A percentile compares a stretch with the other conserved stretches of the same genome.
phyloP scores from a whole-genome alignment of 2,888 invertebrate species.

The Sisyra nigra region DNA sequence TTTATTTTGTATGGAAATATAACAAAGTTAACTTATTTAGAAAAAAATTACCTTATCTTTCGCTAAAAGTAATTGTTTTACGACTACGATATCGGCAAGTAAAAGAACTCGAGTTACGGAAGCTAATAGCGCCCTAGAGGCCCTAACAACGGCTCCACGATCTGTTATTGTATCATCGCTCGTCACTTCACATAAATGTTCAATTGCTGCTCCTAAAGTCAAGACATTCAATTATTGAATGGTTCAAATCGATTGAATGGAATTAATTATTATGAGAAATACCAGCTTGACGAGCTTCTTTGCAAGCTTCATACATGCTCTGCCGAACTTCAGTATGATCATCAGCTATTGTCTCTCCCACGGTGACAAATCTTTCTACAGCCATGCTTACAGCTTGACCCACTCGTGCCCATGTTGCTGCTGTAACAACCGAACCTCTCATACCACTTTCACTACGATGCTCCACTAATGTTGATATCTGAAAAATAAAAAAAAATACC shows the following conservation, averaged over 20 bases:
- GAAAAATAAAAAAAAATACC: constrained; percentile 19
- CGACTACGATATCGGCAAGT: constrained; percentile 93
- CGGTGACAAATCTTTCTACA: constrained; percentile 93
- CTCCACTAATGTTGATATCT: constrained; percentile 87
- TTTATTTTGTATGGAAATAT: not conserved
- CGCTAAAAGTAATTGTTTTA: constrained; percentile 85
- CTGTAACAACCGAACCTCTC: constrained; percentile 42
- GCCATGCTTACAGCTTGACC: constrained; percentile 94
- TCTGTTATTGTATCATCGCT: constrained; percentile 44
- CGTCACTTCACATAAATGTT: constrained; percentile 72
- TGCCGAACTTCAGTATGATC: constrained; percentile 93
- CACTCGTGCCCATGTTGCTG: constrained; percentile 75
- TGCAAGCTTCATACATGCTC: constrained; percentile 98
- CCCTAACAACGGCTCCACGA: constrained; percentile 65
- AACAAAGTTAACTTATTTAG: not conserved
- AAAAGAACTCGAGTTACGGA: constrained; percentile 91
- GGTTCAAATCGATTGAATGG: not conserved
- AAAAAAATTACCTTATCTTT: constrained; percentile 73
- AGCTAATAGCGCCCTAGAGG: constrained; percentile 82
- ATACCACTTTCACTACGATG: constrained; percentile 36
- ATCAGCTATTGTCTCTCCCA: constrained; percentile 96
- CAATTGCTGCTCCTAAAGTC: constrained; percentile 70
- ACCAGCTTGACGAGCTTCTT: constrained; percentile 93
- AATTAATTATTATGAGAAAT: constrained; percentile 13
- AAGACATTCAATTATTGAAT: not conserved